A percentile compares a stretch with the other conserved stretches of the same genome.
These are phyloP conservation scores for Megalops atlanticus DNA, from an alignment of 2,113 vertebrate genomes.

Conservation along the genomic window DNA sequence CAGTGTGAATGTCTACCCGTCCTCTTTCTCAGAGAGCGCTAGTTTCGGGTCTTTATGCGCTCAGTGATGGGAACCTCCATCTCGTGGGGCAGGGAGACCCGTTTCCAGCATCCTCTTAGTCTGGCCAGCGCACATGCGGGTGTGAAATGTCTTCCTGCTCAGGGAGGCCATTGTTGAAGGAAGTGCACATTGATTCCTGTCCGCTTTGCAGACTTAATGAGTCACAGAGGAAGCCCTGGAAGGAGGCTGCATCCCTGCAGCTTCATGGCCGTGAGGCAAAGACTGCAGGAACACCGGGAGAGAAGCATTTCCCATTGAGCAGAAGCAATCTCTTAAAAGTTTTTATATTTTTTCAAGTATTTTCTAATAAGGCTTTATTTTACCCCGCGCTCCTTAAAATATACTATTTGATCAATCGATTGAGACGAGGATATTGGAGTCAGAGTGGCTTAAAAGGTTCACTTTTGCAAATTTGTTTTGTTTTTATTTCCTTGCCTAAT, in stretches of 20 bases:
- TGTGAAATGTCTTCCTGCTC: constrained; percentile 31
- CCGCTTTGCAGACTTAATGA: constrained; percentile 27
- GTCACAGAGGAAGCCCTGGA: constrained; percentile 2
- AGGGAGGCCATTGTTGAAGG: constrained; percentile 16
- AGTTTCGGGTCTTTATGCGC: neutral
- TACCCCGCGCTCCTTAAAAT: neutral
- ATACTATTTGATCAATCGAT: neutral
- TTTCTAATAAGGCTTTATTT: neutral
- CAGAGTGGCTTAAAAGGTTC: neutral
- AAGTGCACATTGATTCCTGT: constrained; percentile 33
- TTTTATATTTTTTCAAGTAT: neutral
- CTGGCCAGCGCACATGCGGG: constrained; percentile 14
- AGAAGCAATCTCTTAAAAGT: neutral
- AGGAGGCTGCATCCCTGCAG: constrained; percentile 7
- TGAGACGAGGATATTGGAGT: neutral
- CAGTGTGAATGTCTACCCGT: too few relatives aligned
- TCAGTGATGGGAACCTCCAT: constrained; percentile 31
- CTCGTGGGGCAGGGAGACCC: neutral
- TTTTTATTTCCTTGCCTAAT: constrained; percentile 9
- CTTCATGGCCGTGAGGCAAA: neutral
- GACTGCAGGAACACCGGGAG: too few relatives aligned
- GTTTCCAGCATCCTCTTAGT: constrained; percentile 18
- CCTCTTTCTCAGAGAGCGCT: constrained; percentile 10
- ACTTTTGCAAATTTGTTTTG: neutral
- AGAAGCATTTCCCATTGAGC: neutral